Conservation (phyloP, 2,888 invertebrate genomes). For the Xylota sylvarum region DNA sequence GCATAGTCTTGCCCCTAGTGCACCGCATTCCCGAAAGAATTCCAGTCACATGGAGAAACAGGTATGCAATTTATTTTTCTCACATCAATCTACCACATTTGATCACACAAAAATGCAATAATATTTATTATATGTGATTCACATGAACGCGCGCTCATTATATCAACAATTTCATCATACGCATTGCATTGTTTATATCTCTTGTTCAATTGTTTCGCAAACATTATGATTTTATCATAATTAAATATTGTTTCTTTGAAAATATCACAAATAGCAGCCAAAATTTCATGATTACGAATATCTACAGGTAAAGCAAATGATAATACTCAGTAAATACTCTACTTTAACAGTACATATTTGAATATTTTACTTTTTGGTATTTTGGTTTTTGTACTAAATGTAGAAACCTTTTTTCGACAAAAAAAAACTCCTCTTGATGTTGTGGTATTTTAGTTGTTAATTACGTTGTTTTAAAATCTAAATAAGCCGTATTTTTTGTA, state of each 20-base stretch:
- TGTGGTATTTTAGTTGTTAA: slow-evolving; percentile 42
- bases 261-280: slow-evolving; percentile 82
- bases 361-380: slow-evolving; percentile 13
- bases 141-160: slow-evolving; percentile 17
- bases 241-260: slow-evolving; percentile 69
- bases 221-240: slow-evolving; percentile 61
- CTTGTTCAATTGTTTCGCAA: slow-evolving; percentile 52
- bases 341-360: slow-evolving; percentile 33
- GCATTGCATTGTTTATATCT: slow-evolving; percentile 41
- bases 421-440: slow-evolving; percentile 46
- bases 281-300: slow-evolving; percentile 85
- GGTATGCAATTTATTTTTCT: slow-evolving; percentile 85
- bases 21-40: slow-evolving; percentile 82
- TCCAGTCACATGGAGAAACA: slow-evolving; percentile 92
- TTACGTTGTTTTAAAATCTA: background rate
- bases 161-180: slow-evolving; percentile 27
- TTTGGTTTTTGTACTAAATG: slow-evolving; percentile 46
- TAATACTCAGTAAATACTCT: slow-evolving; percentile 24
- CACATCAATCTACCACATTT: background rate
- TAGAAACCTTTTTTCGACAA: slow-evolving; percentile 24
- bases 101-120: slow-evolving; percentile 21
- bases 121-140: slow-evolving; percentile 16
- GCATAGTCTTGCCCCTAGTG: slow-evolving; percentile 81
- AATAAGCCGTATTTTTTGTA: background rate
- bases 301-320: slow-evolving; percentile 83